Evolutionary conservation across 2,113 vertebrate species (phyloP).

Genomic region (Mesocricetus auratus): DNA sequence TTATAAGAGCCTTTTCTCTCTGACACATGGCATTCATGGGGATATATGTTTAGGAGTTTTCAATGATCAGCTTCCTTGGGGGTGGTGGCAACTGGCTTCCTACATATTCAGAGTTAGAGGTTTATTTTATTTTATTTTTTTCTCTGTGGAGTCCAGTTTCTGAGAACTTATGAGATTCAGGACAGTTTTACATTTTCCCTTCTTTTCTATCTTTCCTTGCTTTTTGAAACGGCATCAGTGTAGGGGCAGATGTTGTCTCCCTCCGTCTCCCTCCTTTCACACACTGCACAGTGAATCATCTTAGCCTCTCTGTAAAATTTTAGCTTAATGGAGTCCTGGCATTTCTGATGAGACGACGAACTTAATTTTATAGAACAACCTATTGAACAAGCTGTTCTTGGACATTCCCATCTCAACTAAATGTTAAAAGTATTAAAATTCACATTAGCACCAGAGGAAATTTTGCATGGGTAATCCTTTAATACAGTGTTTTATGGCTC

Average conservation of each 20-base stretch:
- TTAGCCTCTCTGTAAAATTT: slow-evolving; percentile 90
- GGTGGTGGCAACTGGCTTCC: slow-evolving; percentile 56
- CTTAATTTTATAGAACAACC: slow-evolving; percentile 94
- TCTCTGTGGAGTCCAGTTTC: slow-evolving; percentile 52
- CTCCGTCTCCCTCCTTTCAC: slow-evolving; percentile 77
- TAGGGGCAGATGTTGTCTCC: slow-evolving; percentile 88
- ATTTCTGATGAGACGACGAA: slow-evolving; percentile 92
- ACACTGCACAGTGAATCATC: slow-evolving; percentile 90
- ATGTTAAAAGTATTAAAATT: slow-evolving; percentile 96
- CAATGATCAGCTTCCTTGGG: neutral
- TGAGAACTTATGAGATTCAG: slow-evolving; percentile 44
- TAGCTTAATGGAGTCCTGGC: slow-evolving; percentile 92
- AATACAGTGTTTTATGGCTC: slow-evolving; percentile 94
- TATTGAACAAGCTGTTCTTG: slow-evolving; percentile 94
- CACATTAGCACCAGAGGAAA: slow-evolving; percentile 92
- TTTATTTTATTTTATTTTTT: neutral
- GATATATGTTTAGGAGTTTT: neutral
- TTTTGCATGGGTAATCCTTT: slow-evolving; percentile 94
- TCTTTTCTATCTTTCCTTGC: neutral
- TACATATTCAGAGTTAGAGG: neutral
- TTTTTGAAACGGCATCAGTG: slow-evolving; percentile 74
- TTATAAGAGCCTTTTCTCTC: neutral
- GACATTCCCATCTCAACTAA: slow-evolving; percentile 93
- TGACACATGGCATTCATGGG: neutral
- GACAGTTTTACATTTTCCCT: slow-evolving; percentile 62